Evolutionary conservation across 2,113 vertebrate genomes (phyloP), one percentile per base, ranked within the genome.

Genomic region (Nothobranchius kuhntae): DNA sequence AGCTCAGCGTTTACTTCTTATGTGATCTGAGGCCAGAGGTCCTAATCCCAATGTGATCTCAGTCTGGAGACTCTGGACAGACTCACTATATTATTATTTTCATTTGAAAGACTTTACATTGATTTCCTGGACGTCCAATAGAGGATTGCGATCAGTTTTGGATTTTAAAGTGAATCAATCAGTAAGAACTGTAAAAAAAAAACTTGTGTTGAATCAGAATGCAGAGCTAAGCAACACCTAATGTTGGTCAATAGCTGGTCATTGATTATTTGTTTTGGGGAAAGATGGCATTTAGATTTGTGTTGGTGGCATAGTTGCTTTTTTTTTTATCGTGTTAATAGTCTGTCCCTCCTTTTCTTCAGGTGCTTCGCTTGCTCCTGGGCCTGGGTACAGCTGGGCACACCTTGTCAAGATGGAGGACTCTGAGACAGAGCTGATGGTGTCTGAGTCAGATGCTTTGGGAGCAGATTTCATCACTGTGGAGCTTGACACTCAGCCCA

Each of bases 391-490:
- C 47, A 13, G 26, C 60, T 53, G 56, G 65, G 26, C 46, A 46
- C 17, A 15, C 11, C 35, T 7, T 7, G 50, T 53, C 58, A 61
- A 38, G 53, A 93, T 92, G 90, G 91, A 92, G 73, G 91, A 91
- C 80, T 77, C 85, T 2, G 90, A 91, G 83, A 73, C 89, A 53
- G 91, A 92, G 80, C 82, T 92, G 67, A 73, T 73, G 15, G 91
- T 89, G 51, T 87, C 91, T 0, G 91, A 93, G 71, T 75, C 90
- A 0, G 92, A 92, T 1, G 85, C 88, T 5, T 83, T 93, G 53
- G 92, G 92, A 0, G 91, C 92, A 0, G 92, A 93, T 71, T 93
- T 93, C 81, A 92, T 93, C 85, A 93, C 92, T 0, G 92, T 93
- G 82, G 92, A 93, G 78, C 61, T 93, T 48, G 92, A 93, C 86